Conservation (phyloP, 2,113 vertebrate genomes). For the Isichthys henryi region DNA sequence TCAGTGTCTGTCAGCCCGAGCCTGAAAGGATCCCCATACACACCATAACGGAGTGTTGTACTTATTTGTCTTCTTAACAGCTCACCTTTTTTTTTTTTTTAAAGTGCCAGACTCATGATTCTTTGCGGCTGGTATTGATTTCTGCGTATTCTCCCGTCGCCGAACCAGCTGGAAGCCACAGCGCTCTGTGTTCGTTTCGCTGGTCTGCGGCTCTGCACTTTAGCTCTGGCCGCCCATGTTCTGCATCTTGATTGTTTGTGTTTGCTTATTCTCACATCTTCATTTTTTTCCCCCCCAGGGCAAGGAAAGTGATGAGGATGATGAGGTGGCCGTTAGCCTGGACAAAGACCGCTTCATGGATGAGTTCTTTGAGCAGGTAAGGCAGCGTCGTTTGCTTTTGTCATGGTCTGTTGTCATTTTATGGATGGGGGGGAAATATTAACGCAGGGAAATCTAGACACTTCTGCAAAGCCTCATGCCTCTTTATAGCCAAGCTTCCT, state of each 20-base stretch:
- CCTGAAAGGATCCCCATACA: not conserved
- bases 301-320: conserved; percentile 72
- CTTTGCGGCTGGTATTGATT: not conserved
- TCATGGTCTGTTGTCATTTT: not conserved
- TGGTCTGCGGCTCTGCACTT: not conserved
- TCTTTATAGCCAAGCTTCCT: not conserved
- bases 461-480: not conserved
- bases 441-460: not conserved
- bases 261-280: not conserved
- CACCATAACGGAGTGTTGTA: not conserved
- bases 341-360: conserved; percentile 76
- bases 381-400: not conserved
- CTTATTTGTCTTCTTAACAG: not conserved
- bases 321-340: conserved; percentile 68
- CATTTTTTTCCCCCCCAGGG: conserved; percentile 45
- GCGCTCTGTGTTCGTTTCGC: not conserved
- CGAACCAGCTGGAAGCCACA: not conserved
- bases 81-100: not conserved
- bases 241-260: not conserved
- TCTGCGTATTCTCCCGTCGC: not conserved
- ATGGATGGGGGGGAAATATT: not conserved
- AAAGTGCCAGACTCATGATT: not conserved
- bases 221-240: not conserved
- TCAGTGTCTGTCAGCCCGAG: not conserved
- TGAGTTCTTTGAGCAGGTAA: conserved; percentile 75